These are phyloP conservation scores for Notodonta dromedarius DNA, from an alignment of 2,888 invertebrate species.

Conservation along the genomic window DNA sequence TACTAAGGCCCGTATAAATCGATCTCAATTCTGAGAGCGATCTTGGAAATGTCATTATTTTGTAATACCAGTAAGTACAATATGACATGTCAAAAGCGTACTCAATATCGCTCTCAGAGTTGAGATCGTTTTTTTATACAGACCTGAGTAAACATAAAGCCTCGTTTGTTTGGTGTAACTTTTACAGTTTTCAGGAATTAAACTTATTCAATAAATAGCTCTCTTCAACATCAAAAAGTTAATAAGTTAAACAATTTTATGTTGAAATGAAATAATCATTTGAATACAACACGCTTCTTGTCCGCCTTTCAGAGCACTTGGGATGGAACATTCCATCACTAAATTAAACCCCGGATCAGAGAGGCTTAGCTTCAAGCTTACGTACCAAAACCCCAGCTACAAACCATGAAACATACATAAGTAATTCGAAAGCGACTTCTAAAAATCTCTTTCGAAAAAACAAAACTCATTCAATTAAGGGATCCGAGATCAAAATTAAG, in stretches of 20 bases:
- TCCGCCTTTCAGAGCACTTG: neutral
- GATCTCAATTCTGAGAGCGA: no score
- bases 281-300: slow-evolving; percentile 1
- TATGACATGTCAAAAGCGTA: no score
- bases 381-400: slow-evolving; percentile 4
- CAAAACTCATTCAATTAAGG: slow-evolving; percentile 75
- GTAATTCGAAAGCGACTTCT: slow-evolving; percentile 32
- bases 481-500: slow-evolving; percentile 77
- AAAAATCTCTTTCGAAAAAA: slow-evolving; percentile 43
- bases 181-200: no score
- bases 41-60: no score
- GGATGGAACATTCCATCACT: slow-evolving; percentile 4
- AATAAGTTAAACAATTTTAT: neutral
- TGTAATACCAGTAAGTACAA: no score
- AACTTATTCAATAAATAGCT: no score
- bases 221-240: no score
- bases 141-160: no score
- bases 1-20: no score
- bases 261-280: neutral
- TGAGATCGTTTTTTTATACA: no score
- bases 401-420: slow-evolving; percentile 21
- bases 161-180: no score
- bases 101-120: no score
- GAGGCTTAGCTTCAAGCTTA: slow-evolving; percentile 1
- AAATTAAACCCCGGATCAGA: neutral